phyloP scores from a whole-genome alignment of 2,888 invertebrate species.

The Dryomyza anilis region DNA sequence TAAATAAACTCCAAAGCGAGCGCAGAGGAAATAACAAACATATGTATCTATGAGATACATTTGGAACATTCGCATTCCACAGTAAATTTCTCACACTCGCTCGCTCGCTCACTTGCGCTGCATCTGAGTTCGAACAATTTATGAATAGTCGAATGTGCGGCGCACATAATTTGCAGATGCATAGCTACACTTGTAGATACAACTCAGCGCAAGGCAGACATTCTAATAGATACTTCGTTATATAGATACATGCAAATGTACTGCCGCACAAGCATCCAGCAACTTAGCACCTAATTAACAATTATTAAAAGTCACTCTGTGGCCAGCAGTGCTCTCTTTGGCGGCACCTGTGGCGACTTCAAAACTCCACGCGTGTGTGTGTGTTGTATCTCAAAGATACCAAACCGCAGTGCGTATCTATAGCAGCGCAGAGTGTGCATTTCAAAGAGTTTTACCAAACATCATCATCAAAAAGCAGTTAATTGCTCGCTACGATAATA shows the following conservation, averaged over 20 bases:
- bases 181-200: not conserved
- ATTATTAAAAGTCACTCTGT: not conserved
- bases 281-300: conserved; percentile 16
- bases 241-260: not conserved
- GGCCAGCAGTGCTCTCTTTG: not conserved
- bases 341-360: not conserved
- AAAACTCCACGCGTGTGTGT: not conserved
- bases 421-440: not conserved
- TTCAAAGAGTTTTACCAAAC: not conserved
- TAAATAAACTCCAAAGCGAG: not conserved
- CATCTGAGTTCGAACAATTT: conserved; percentile 25
- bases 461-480: conserved; percentile 10
- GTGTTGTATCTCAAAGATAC: not conserved
- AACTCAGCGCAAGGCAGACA: not conserved
- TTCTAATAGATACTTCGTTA: not conserved
- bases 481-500: conserved; percentile 7
- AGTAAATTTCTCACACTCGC: conserved; percentile 58
- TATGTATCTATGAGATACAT: not conserved
- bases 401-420: not conserved
- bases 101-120: no score
- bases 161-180: not conserved
- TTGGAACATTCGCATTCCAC: conserved; percentile 47
- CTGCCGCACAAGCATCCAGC: not conserved
- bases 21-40: conserved; percentile 16
- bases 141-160: not conserved